Percentiles rank a stretch among this genome's conserved stretches.
Evolutionary conservation across 92 coral and sea anemone species (phyloP).

Genomic region (Parazoanthus atlanticus): DNA sequence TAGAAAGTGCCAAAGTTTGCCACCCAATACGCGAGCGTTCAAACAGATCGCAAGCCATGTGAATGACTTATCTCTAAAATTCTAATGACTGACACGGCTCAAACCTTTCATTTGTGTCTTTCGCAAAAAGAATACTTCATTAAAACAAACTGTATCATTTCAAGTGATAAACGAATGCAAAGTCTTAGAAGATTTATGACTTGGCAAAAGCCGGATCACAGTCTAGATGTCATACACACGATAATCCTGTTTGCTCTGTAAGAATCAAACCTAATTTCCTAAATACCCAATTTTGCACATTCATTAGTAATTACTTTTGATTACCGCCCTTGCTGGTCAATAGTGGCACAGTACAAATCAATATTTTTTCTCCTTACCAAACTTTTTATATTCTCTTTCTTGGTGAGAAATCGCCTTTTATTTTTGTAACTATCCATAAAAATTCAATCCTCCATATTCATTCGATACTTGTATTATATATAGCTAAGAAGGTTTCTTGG

Average conservation of each 20-base stretch:
- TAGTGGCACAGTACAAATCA: slow-evolving; percentile 5
- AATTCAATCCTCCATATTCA: not conserved
- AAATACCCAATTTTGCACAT: slow-evolving; percentile 41
- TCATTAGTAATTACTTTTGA: slow-evolving; percentile 37
- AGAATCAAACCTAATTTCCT: slow-evolving; percentile 37
- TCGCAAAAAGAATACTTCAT: not conserved
- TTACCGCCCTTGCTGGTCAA: slow-evolving; percentile 16
- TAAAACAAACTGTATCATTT: slow-evolving; percentile 4
- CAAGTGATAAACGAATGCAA: slow-evolving; percentile 6
- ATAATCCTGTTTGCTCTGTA: slow-evolving; percentile 37
- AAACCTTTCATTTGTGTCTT: not conserved
- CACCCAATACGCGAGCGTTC: slow-evolving; percentile 27
- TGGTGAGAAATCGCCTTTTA: not conserved
- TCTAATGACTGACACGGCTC: not conserved
- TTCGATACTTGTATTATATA: not conserved
- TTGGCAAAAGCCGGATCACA: slow-evolving; percentile 10
- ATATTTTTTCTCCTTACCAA: not conserved
- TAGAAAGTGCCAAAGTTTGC: slow-evolving; percentile 31
- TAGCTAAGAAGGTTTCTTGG: not conserved
- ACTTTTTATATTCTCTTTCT: not conserved
- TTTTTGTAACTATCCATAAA: not conserved
- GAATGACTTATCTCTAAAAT: not conserved
- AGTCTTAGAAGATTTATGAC: slow-evolving; percentile 28
- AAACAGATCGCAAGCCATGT: not conserved
- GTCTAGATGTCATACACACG: slow-evolving; percentile 15